A percentile compares a stretch with the other conserved stretches of the same genome.
Evolutionary conservation across 1,140 invertebrate species (phyloP).

Genomic region (Carposina sasakii): DNA sequence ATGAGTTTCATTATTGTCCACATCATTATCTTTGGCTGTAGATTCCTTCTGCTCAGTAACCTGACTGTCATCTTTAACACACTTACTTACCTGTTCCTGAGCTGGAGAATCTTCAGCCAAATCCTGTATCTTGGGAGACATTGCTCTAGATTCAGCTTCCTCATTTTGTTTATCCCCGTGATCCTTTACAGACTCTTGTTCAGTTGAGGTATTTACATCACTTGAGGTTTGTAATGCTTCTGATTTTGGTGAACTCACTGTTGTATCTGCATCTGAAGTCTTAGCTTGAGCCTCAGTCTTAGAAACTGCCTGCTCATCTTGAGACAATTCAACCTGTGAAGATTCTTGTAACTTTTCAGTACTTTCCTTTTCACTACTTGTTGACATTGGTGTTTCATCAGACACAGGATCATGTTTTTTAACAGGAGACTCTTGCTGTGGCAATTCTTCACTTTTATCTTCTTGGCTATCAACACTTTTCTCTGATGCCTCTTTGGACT

Average conservation of each 20-base stretch:
- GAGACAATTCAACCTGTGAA: slow-evolving; percentile 8
- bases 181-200: slow-evolving; percentile 22
- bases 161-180: slow-evolving; percentile 20
- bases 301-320: slow-evolving; percentile 7
- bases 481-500: slow-evolving; percentile 44
- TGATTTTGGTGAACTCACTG: slow-evolving; percentile 15
- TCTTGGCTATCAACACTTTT: slow-evolving; percentile 43
- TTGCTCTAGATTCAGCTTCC: slow-evolving; percentile 15
- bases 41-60: slow-evolving; percentile 37
- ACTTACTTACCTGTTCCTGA: too few species aligned
- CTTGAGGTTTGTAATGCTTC: slow-evolving; percentile 1
- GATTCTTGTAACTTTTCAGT: slow-evolving; percentile 16
- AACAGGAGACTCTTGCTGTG: slow-evolving; percentile 18
- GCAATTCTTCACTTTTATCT: slow-evolving; percentile 24
- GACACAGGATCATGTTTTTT: slow-evolving; percentile 15
- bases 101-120: slow-evolving; percentile 52
- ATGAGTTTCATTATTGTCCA: slow-evolving; percentile 56
- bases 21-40: slow-evolving; percentile 33
- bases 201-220: slow-evolving; percentile 10
- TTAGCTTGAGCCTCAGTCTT: slow-evolving; percentile 27
- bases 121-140: slow-evolving; percentile 53
- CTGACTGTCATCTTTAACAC: slow-evolving; percentile 32
- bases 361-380: slow-evolving; percentile 38
- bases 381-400: slow-evolving; percentile 45
- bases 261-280: slow-evolving; percentile 41